Evolutionary conservation across 1,140 invertebrate species (phyloP).

Genomic region (Drosophila athabasca): DNA sequence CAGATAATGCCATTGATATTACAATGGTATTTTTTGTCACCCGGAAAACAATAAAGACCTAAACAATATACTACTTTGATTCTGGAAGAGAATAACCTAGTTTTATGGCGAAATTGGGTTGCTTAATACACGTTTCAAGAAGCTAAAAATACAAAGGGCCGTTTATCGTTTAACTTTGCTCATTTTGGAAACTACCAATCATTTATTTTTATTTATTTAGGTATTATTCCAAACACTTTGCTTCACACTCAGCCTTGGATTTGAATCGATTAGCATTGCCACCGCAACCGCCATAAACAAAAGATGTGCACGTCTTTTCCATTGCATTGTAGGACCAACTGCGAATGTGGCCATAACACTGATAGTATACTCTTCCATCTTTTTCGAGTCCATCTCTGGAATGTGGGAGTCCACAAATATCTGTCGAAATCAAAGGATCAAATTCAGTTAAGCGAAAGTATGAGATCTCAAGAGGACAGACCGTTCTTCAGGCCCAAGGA

Average conservation of each 20-base stretch:
- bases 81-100: too few relatives aligned
- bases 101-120: too few relatives aligned
- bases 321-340: slow-evolving; percentile 86
- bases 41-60: too few relatives aligned
- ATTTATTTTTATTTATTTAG: background rate
- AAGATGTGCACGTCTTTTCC: slow-evolving; percentile 88
- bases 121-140: too few relatives aligned
- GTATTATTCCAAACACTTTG: slow-evolving; percentile 26
- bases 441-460: background rate
- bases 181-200: too few relatives aligned
- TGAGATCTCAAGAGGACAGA: slow-evolving; percentile 1
- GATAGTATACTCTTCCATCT: too few relatives aligned
- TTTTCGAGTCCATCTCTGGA: slow-evolving; percentile 27
- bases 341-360: too few relatives aligned
- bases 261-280: slow-evolving; percentile 94
- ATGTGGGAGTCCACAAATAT: slow-evolving; percentile 20
- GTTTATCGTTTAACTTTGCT: too few relatives aligned
- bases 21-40: too few relatives aligned
- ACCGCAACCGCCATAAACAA: slow-evolving; percentile 91
- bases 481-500: slow-evolving; percentile 31
- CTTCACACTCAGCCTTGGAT: slow-evolving; percentile 22
- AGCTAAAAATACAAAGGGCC: too few relatives aligned
- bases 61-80: too few relatives aligned
- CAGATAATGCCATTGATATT: too few relatives aligned
- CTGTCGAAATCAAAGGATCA: slow-evolving; percentile 10